Conservation (phyloP, 2,113 vertebrate genomes). For the Uria aalge region DNA sequence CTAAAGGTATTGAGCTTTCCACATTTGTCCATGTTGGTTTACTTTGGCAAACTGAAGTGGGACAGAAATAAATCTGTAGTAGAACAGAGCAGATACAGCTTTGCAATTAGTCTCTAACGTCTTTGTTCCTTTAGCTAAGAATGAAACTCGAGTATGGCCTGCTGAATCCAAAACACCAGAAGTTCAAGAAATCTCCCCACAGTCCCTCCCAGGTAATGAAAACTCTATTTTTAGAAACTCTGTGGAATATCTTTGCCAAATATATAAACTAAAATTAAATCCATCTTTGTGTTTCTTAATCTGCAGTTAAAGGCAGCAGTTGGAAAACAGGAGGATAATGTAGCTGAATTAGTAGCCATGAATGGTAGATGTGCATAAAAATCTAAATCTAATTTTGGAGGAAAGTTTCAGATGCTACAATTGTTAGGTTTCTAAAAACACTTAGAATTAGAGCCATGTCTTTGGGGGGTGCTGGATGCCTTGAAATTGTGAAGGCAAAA, state of each 20-base stretch:
- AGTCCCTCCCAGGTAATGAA: constrained; percentile 69
- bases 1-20: not conserved
- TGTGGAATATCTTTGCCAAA: not conserved
- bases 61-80: not conserved
- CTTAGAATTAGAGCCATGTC: not conserved
- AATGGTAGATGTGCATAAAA: not conserved
- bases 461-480: not conserved
- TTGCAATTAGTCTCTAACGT: constrained; percentile 3
- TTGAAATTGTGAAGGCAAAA: not conserved
- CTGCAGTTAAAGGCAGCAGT: not conserved
- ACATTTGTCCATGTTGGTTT: not conserved
- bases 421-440: not conserved
- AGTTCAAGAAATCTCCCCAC: constrained; percentile 69
- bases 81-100: not conserved
- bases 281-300: not conserved
- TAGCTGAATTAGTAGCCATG: not conserved
- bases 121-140: constrained; percentile 68
- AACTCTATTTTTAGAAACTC: not conserved
- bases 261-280: not conserved
- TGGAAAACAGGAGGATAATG: not conserved
- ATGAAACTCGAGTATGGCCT: constrained; percentile 71
- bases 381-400: not conserved
- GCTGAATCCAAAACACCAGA: constrained; percentile 77
- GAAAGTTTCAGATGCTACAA: not conserved
- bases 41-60: not conserved